Base-by-base conservation (phyloP, 2,113 vertebrate species). In the Scomber colias region DNA sequence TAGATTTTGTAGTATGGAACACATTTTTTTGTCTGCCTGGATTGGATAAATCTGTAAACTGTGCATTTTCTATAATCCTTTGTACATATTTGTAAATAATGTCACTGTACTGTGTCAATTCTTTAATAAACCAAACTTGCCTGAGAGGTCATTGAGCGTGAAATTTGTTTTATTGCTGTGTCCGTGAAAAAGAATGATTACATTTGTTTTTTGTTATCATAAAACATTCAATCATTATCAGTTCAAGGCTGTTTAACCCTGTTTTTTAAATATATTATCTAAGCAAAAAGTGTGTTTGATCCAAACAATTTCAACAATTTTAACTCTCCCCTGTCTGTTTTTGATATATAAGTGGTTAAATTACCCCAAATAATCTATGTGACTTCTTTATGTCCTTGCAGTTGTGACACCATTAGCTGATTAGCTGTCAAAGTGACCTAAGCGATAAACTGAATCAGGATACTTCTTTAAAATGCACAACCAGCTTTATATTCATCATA, bases 61-160 rank as follows among this genome's bases (percentile, higher is more conserved):
- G 31, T 48, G 50, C n/a, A 50, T 79, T 82, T 27, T 65, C 3
- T 86, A 31, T 72, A 74, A 74, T 64, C 27, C 16, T 61, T 46
- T 90, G 80, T 95, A 90, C 45, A 86, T 81, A 92, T 44, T 31
- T 92, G 85, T 92, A 86, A 85, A 93, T 87, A 88, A 69, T 63
- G 13, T 73, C 73, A 46, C 44, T 76, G 2, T 71, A 66, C 46
- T 56, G 54, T 84, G 57, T 81, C 80, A 49, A 81, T 87, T 77
- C 68, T 86, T 77, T 62, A 92, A 89, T 92, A 90, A 92, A 93
- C 63, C 54, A 80, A 84, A 67, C 40, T 12, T 84, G 40, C 48
- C 21, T 62, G 17, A 24, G 19, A 71, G 24, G 57, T 67, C 21
- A 11, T 0, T 72, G 75, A 54, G 45, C 9, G 16, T 54, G 2